phyloP scores from a whole-genome alignment of 2,888 invertebrate species.

The Villa cingulata region DNA sequence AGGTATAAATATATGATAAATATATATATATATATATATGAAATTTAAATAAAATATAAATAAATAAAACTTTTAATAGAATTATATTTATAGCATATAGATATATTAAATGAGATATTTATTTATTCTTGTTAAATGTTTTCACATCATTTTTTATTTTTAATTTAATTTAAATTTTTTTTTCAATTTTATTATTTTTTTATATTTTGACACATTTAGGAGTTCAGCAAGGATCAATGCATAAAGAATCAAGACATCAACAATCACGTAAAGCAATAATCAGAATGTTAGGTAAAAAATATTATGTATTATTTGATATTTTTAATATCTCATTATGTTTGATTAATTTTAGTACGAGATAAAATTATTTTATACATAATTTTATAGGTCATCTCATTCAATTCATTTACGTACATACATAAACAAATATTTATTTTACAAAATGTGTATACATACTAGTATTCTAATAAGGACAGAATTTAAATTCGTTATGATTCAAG shows the following conservation, averaged over 20 bases:
- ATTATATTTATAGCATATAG: too few species aligned
- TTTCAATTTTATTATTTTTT: conserved; percentile 3
- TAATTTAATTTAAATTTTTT: conserved; percentile 1
- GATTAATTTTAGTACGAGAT: too few species aligned
- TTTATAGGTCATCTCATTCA: too few species aligned
- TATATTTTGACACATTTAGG: conserved; percentile 16
- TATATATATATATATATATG: not conserved
- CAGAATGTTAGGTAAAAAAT: conserved; percentile 70
- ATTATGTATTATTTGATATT: too few species aligned
- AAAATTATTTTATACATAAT: too few species aligned
- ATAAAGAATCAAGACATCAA: conserved; percentile 52
- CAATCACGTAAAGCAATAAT: conserved; percentile 63
- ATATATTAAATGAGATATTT: conserved; percentile 1
- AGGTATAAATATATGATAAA: conserved; percentile 18
- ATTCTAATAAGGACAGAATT: too few species aligned
- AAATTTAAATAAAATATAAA: conserved; percentile 21
- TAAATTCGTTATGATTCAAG: too few species aligned
- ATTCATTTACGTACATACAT: too few species aligned
- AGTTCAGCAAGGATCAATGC: conserved; percentile 47
- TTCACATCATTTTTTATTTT: too few species aligned
- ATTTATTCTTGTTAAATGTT: not conserved
- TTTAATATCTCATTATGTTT: too few species aligned
- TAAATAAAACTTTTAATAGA: not conserved
- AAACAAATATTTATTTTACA: too few species aligned
- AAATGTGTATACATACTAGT: too few species aligned